Evolutionary conservation across 2,888 invertebrate genomes (phyloP).

Genomic region (Rhagophthalmus giganteus): DNA sequence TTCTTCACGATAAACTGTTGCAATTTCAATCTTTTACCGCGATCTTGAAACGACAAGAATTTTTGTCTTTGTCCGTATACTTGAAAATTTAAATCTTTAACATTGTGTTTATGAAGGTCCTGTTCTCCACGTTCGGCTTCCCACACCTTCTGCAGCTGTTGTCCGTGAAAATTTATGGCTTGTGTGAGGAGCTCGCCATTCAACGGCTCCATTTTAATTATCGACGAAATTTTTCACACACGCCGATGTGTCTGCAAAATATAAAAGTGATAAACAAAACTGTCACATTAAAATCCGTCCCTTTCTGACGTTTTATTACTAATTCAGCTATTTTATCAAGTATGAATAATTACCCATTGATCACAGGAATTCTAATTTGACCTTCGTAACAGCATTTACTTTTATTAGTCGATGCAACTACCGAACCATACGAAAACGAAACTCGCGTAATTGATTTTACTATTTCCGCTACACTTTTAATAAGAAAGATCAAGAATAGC

Average conservation of each 20-base stretch:
- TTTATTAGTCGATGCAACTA: too few relatives aligned
- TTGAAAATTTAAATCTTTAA: constrained; percentile 69
- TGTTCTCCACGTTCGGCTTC: constrained; percentile 80
- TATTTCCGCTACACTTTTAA: too few relatives aligned
- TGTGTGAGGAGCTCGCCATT: constrained; percentile 66
- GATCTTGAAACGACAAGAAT: constrained; percentile 79
- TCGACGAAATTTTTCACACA: constrained; percentile 1
- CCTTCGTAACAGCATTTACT: too few relatives aligned
- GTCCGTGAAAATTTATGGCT: constrained; percentile 82
- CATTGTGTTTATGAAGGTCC: constrained; percentile 65
- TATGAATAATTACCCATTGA: background rate
- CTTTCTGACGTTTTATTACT: too few relatives aligned
- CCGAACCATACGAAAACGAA: too few relatives aligned
- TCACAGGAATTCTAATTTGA: too few relatives aligned
- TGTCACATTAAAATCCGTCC: constrained; percentile 7
- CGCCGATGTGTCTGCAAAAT: constrained; percentile 9
- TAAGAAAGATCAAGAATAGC: too few relatives aligned
- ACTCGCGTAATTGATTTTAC: too few relatives aligned
- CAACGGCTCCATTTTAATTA: constrained; percentile 57
- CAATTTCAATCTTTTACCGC: constrained; percentile 79
- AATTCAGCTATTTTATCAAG: background rate
- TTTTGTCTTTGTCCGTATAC: constrained; percentile 80
- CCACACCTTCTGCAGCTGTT: constrained; percentile 86
- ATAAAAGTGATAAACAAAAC: background rate
- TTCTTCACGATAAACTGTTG: constrained; percentile 88